Evolutionary conservation across 92 coral and sea anemone species (phyloP), one percentile per base, ranked within the genome.

Genomic region (Metridium senile): DNA sequence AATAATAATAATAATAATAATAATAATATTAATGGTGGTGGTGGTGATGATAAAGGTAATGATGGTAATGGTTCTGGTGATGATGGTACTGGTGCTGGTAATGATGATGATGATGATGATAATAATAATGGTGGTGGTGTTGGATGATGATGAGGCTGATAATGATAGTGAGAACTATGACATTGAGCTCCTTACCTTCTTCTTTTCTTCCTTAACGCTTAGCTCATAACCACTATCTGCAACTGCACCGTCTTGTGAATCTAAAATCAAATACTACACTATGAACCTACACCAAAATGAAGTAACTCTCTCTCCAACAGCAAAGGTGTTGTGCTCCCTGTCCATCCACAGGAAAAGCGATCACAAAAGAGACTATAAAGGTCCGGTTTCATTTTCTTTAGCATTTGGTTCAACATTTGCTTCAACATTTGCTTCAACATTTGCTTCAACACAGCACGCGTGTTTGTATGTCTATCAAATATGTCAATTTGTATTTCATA

Each of bases 191-290:
- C 13, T 13, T 39, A 72, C 76, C 76, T 59, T 33, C 52, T 72
- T 72, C 30, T 29, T 72, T 23, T 72, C 76, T 52, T 72, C 76
- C 46, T 72, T 72, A 33, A 72, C 51, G 30, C 76, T 72, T 11
- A 72, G 13, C 28, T 72, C 76, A 26, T 72, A 72, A 21, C 62
- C 64, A 54, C 47, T 59, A 28, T 70, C 75, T 18, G 35, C 27
- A n/a, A 70, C 49, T 26, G 9, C 49, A 11, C 26, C 61, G 4
- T 47, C 58, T 11, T 25, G 58, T 0, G 59, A 46, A 23, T 49
- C 75, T 70, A 28, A 47, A 70, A 47, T 4, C 26, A 26, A 25
- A 0, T 1, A 47, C n/a, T n/a, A n/a, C n/a, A n/a, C n/a, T n/a
- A n/a, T n/a, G n/a, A n/a, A n/a, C n/a, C n/a, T n/a, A n/a, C n/a